These are phyloP conservation scores for Gryon sp. DNA, from an alignment of 1,140 invertebrate genomes.

Conservation along the genomic window DNA sequence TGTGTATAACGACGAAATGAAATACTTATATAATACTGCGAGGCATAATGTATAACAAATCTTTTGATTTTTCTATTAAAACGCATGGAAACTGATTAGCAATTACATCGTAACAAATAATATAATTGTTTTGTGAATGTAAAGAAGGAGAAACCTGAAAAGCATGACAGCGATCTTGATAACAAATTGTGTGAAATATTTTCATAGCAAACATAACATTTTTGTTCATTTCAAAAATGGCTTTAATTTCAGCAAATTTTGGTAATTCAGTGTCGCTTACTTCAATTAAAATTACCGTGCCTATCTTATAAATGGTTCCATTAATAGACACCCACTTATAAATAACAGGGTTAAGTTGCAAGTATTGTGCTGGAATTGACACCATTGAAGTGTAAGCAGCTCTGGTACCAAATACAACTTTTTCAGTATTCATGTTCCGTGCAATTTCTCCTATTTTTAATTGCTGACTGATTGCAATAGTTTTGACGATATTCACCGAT, in stretches of 20 bases:
- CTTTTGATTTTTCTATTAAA: too few relatives aligned
- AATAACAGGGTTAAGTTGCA: background rate
- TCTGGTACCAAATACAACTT: constrained; percentile 3
- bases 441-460: constrained; percentile 29
- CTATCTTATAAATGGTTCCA: constrained; percentile 12
- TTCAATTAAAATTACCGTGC: constrained; percentile 1
- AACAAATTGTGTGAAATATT: constrained; percentile 2
- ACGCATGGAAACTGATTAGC: too few relatives aligned
- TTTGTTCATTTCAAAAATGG: background rate
- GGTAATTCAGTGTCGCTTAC: constrained; percentile 1
- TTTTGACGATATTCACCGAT: constrained; percentile 15
- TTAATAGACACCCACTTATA: constrained; percentile 10
- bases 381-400: too few relatives aligned
- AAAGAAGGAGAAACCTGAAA: background rate
- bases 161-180: constrained; percentile 3
- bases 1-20: too few relatives aligned
- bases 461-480: constrained; percentile 38
- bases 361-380: constrained; percentile 5
- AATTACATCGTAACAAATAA: constrained; percentile 10
- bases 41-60: too few relatives aligned
- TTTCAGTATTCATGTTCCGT: constrained; percentile 4
- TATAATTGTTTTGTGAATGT: constrained; percentile 15
- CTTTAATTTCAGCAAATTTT: constrained; percentile 7
- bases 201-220: constrained; percentile 5
- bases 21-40: too few relatives aligned